Evolutionary conservation across 2,888 invertebrate genomes (phyloP), one percentile per base, ranked within the genome.

Genomic region (Torymus auratus): DNA sequence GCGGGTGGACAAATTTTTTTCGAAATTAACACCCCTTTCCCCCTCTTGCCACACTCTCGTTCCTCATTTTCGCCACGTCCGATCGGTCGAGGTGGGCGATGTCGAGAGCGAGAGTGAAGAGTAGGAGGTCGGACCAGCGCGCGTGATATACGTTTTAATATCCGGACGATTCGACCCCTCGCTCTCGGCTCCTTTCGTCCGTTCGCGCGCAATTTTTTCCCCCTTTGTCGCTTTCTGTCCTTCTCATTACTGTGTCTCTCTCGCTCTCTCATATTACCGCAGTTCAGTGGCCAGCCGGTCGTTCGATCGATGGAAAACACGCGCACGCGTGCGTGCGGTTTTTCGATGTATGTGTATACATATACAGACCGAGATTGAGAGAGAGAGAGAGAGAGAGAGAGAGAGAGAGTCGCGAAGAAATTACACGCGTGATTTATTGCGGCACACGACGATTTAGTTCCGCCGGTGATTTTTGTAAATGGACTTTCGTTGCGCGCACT

Each of bases 121-220:
- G 76, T 70, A 62, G 53, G 70, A 41, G 64, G 62, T 41, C 28
- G 56, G 41, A 41, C 23, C 17, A 41, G 17, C 58, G 5, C 55
- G n/a, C 61, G 68, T 78, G 78, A 78, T 78, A 72, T 79, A 74
- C 79, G 73, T 73, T 79, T 79, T 79, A 79, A 79, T 79, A 79
- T 79, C 79, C 79, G 73, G 73, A 55, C 61, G 60, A 78, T 67
- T 65, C 61, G 58, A 28, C 56, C 58, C 71, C 41, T 7, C 41
- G 41, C 41, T 41, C 41, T 41, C 41, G 41, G 7, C 41, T 52
- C 64, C 71, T 64, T 55, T 71, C 58, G 15, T 53, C 11, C 7
- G 41, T 17, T 13, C 58, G 41, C 41, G 41, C 28, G 1, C 60
- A 52, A 56, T 70, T 77, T 78, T 61, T 60, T 55, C 20, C 55